A percentile compares a stretch with the other conserved stretches of the same genome.
phyloP scores from a whole-genome alignment of 2,888 invertebrate species.

The Drosophila picticornis region DNA sequence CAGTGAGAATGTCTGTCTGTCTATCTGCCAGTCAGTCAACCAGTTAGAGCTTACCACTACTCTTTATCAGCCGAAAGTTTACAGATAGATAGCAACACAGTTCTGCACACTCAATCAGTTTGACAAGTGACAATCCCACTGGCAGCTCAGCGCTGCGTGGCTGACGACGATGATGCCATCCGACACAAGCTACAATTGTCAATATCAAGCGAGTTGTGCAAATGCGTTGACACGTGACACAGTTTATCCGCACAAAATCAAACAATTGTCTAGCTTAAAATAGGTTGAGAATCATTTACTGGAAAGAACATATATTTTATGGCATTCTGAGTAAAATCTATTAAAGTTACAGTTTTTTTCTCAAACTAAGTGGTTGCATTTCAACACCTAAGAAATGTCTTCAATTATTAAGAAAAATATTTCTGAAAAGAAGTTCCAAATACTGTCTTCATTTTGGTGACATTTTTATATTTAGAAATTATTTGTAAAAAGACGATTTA shows the following conservation, averaged over 20 bases:
- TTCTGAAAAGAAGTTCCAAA: neutral
- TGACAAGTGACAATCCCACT: constrained; percentile 69
- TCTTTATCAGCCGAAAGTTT: constrained; percentile 44
- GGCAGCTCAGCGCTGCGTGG: constrained; percentile 36
- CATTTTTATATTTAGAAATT: neutral
- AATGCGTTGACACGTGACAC: neutral
- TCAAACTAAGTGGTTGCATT: neutral
- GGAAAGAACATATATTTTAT: neutral
- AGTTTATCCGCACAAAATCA: neutral
- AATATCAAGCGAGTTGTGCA: neutral
- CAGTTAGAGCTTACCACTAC: constrained; percentile 31
- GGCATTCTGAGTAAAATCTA: neutral
- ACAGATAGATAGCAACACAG: constrained; percentile 16
- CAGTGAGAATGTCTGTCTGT: constrained; percentile 17
- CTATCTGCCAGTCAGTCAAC: constrained; percentile 22
- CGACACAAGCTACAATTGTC: constrained; percentile 18
- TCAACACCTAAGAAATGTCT: neutral
- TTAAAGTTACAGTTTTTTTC: fast-evolving
- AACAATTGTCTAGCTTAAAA: neutral
- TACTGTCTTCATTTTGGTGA: neutral
- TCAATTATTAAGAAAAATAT: neutral
- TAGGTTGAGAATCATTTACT: neutral
- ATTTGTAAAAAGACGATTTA: neutral
- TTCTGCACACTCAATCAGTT: constrained; percentile 64
- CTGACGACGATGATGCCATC: constrained; percentile 58